Evolutionary conservation across 2,797 vertebrate species (phyloP).

Genomic region (Buphagus erythrorhynchus): DNA sequence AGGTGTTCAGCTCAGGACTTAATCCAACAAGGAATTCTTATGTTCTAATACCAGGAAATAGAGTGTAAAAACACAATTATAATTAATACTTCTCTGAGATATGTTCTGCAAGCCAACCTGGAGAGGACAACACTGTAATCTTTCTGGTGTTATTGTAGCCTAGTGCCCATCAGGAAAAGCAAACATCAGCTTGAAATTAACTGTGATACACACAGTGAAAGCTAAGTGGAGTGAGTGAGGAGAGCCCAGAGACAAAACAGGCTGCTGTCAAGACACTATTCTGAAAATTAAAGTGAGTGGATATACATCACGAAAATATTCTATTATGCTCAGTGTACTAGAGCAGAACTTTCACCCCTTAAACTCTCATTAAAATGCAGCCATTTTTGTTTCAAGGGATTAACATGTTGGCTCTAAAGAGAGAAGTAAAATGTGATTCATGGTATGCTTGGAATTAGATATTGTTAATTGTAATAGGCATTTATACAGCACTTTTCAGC

Average conservation of each 20-base stretch:
- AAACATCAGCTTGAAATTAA: conserved; percentile 24
- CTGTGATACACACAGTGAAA: background rate
- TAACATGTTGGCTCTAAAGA: conserved; percentile 65
- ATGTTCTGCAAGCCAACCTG: background rate
- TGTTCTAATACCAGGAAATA: background rate
- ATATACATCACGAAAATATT: conserved; percentile 39
- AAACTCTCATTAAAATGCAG: conserved; percentile 70
- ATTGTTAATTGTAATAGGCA: conserved; percentile 46
- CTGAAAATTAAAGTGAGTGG: conserved; percentile 58
- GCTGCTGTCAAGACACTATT: conserved; percentile 26
- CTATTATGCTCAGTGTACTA: conserved; percentile 21
- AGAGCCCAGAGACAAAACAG: conserved; percentile 26
- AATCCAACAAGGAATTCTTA: background rate
- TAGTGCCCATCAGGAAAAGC: background rate
- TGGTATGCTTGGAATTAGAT: conserved; percentile 26
- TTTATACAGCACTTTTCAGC: conserved; percentile 12
- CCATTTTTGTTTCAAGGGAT: conserved; percentile 65
- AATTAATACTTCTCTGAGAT: background rate
- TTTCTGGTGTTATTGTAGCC: background rate
- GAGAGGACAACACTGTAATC: background rate
- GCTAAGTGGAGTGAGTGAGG: conserved; percentile 22
- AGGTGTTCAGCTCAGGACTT: background rate
- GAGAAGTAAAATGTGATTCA: conserved; percentile 53
- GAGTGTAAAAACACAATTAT: background rate
- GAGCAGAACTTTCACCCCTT: conserved; percentile 51